These are phyloP conservation scores for Zaprionus gabonicus DNA, from an alignment of 1,140 invertebrate species.

Conservation along the genomic window DNA sequence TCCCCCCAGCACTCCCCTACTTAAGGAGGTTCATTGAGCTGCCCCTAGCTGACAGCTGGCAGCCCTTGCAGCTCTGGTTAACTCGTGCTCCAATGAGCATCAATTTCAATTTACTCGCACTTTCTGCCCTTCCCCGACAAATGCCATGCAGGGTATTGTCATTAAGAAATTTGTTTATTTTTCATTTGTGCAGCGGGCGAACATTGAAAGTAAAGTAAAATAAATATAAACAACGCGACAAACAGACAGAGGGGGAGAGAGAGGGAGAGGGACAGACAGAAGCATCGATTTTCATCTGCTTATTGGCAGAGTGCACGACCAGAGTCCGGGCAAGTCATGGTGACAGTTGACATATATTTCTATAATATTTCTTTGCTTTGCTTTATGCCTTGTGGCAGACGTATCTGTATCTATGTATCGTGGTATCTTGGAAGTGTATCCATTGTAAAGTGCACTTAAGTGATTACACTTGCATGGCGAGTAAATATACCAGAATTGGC, in stretches of 20 bases:
- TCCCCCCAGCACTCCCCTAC: background rate
- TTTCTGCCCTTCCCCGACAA: constrained; percentile 19
- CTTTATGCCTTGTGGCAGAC: constrained; percentile 18
- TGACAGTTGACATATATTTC: constrained; percentile 48
- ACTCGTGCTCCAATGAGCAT: constrained; percentile 55
- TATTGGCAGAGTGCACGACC: constrained; percentile 29
- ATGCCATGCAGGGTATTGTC: constrained; percentile 15
- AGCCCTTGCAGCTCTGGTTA: constrained; percentile 17
- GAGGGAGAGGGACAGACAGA: constrained; percentile 20
- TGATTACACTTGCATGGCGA: constrained; percentile 1
- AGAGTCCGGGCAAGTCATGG: constrained; percentile 15
- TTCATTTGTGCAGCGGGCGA: constrained; percentile 63
- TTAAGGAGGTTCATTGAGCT: constrained; percentile 2
- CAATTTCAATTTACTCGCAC: constrained; percentile 70
- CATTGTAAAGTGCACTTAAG: constrained; percentile 1
- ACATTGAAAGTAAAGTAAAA: constrained; percentile 52
- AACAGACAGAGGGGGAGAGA: constrained; percentile 6
- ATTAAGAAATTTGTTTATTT: constrained; percentile 81
- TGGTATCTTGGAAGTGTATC: background rate
- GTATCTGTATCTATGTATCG: background rate
- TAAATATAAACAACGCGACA: constrained; percentile 43
- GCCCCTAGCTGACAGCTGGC: constrained; percentile 2
- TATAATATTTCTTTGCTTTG: constrained; percentile 19
- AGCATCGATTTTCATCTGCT: constrained; percentile 71
- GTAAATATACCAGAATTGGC: constrained; percentile 3